Percentiles rank a stretch among this genome's conserved stretches.
Evolutionary conservation across 2,888 invertebrate genomes (phyloP).

Genomic region (Cheilosia scutellata): DNA sequence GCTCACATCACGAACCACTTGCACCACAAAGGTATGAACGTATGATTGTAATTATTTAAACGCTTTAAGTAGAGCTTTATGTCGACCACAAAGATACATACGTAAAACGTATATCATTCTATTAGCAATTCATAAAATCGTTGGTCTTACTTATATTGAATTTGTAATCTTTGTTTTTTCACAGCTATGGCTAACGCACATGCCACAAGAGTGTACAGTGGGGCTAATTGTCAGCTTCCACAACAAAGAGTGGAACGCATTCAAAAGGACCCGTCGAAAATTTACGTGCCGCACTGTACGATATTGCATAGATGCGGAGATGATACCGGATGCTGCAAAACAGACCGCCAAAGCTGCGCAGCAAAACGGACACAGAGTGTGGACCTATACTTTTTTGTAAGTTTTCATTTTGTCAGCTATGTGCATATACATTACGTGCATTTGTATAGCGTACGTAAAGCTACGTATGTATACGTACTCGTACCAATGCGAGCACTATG

Average conservation of each 20-base stretch:
- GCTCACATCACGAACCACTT: conserved; percentile 79
- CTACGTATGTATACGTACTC: no score
- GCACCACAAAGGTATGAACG: conserved; percentile 79
- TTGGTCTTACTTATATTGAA: not conserved
- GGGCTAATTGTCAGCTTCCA: conserved; percentile 85
- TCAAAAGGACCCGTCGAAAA: conserved; percentile 86
- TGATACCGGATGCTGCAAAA: conserved; percentile 94
- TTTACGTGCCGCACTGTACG: conserved; percentile 93
- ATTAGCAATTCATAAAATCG: conserved; percentile 21
- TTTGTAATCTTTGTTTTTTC: conserved; percentile 48
- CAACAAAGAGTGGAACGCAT: conserved; percentile 91
- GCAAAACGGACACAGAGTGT: conserved; percentile 90
- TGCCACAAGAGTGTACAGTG: conserved; percentile 79
- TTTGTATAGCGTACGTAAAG: not conserved
- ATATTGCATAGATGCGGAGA: conserved; percentile 94
- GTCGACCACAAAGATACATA: not conserved
- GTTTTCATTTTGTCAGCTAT: conserved; percentile 82
- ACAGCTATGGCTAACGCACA: conserved; percentile 82
- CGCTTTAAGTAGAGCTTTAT: not conserved
- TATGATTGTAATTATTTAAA: not conserved
- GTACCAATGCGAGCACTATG: no score
- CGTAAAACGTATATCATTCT: not conserved
- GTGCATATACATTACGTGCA: not conserved
- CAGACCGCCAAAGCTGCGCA: conserved; percentile 90
- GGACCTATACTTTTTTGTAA: conserved; percentile 92